A percentile compares a stretch with the other conserved stretches of the same genome.
These are phyloP conservation scores for Bombylius major DNA, from an alignment of 2,888 invertebrate species.

Conservation along the genomic window DNA sequence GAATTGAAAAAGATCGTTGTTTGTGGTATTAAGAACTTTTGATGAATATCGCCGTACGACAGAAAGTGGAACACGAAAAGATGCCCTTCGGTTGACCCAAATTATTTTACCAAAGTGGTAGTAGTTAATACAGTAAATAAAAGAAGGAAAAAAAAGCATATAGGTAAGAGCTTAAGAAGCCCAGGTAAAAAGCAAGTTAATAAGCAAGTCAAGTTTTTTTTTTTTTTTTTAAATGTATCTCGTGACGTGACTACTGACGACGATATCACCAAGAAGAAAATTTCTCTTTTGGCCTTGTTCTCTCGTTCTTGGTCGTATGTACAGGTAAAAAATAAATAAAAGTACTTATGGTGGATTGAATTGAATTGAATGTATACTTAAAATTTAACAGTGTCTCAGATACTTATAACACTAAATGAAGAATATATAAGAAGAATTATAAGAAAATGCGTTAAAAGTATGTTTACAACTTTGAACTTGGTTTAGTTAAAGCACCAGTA, in stretches of 20 bases:
- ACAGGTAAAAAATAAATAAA: no score
- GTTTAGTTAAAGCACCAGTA: background rate
- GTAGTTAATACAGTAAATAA: no score
- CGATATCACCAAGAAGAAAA: conserved; percentile 2
- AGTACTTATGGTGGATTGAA: no score
- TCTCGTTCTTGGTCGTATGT: conserved; percentile 1
- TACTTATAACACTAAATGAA: no score
- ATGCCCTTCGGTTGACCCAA: conserved; percentile 7
- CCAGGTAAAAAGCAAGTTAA: background rate
- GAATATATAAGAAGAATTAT: no score
- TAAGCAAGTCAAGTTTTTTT: background rate
- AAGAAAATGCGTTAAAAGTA: background rate
- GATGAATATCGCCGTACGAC: background rate
- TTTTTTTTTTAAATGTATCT: background rate
- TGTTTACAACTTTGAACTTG: background rate
- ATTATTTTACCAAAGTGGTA: background rate
- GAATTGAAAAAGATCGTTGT: background rate
- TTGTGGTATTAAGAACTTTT: conserved; percentile 1
- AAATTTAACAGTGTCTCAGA: no score
- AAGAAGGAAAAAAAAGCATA: no score
- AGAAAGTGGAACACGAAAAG: conserved; percentile 3
- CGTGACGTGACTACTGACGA: background rate
- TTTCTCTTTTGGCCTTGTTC: conserved; percentile 10
- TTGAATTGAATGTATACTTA: no score
- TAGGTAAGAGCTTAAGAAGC: no score